Base-by-base conservation (phyloP, 1,140 invertebrate genomes). In the Philopotamus ludificatus region DNA sequence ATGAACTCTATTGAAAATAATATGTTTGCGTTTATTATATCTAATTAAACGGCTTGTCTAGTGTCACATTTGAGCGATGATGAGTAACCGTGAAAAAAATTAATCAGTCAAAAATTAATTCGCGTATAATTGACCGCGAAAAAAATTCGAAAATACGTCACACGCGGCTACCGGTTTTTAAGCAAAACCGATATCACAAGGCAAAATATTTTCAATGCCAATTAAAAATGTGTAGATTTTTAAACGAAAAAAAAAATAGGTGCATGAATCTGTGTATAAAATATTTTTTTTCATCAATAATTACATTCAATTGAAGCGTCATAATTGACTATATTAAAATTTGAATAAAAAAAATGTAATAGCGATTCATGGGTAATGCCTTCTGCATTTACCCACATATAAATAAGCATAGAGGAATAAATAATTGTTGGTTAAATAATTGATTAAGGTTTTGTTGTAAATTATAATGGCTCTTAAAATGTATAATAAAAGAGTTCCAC, bases 401-500 rank as follows among this genome's bases (percentile, higher is more conserved):
- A 34, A 34, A 34, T 34, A 34, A 34, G 28, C 28, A 34, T 34
- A 34, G 28, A 34, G 28, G 28, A 34, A 20, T 47, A 47, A 47
- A 20, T 47, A 47, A 47, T 47, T 47, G 44, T 47, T 47, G 44
- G 44, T 47, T 47, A 47, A 47, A 47, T 47, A 47, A 47, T 47
- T 47, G 44, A 47, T 47, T 47, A 47, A 47, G 44, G 44, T 47
- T 47, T 47, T 47, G 44, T 47, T 47, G 44, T 47, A 47, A 47
- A 16, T 47, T 20, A 47, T 47, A 47, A 47, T 47, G 44, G 44
- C 44, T 47, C 44, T 47, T 47, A 47, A 47, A 47, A 16, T 16
- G 44, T 47, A 7, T 20, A 47, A 47, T 47, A 47, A 47, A 47
- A 47, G 44, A 47, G 44, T 47, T 47, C 44, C 10, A 16, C 44